Conservation (phyloP, 1,140 invertebrate species). For the Ladona fulva region DNA sequence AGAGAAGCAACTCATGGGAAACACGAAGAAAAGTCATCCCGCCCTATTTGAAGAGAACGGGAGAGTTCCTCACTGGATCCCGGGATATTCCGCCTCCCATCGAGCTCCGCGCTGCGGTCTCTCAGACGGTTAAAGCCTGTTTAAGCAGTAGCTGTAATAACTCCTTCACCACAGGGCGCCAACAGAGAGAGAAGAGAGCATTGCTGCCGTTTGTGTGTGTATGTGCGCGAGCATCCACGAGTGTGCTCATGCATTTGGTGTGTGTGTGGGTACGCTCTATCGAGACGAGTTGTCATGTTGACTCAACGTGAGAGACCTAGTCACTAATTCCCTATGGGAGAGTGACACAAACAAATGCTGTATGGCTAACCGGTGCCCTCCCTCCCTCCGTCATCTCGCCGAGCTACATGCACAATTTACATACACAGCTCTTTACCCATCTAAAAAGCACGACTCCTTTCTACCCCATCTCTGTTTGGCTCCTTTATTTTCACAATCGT, state of each 20-base stretch:
- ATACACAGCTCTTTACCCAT: background rate
- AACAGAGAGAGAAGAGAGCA: background rate
- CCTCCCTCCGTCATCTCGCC: background rate
- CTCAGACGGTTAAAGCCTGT: too few species aligned
- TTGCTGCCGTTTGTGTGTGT: background rate
- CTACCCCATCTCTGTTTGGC: background rate
- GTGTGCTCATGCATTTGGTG: background rate
- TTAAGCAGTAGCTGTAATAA: background rate
- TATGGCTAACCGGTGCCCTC: background rate
- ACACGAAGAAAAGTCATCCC: too few species aligned
- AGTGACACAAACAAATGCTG: background rate
- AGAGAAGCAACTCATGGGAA: too few species aligned
- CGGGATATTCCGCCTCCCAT: too few species aligned
- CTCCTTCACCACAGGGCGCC: background rate
- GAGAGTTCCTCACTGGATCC: too few species aligned
- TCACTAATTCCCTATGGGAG: background rate
- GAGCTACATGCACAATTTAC: background rate
- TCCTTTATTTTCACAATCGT: background rate
- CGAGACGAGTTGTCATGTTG: background rate
- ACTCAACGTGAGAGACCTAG: background rate
- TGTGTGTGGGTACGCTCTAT: background rate
- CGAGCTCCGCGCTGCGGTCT: too few species aligned
- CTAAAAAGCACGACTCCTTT: background rate
- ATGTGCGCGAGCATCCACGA: background rate
- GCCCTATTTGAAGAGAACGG: too few species aligned